Base-by-base conservation (phyloP, 2,888 invertebrate genomes). In the Idaea straminata region DNA sequence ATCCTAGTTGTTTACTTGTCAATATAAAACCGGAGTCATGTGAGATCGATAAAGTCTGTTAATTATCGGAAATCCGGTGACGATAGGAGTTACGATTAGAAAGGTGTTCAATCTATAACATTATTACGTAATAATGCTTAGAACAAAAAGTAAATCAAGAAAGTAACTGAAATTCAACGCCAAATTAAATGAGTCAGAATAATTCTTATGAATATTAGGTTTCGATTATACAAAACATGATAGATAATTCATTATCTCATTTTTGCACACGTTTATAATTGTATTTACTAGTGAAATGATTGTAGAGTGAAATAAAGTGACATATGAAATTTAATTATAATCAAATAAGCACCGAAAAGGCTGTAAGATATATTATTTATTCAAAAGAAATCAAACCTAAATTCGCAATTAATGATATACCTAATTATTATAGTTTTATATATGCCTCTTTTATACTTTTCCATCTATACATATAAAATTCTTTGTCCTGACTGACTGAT, bases 41-140 rank as follows among this genome's bases (percentile, higher is more conserved):
- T 68, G 69, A 68, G 68, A 47, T 64, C 65, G 64, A 63, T 65
- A 63, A 67, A 68, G 63, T 6, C 10, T 4, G 47, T 47, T 47
- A 47, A 47, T 47, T 47, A 62, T 73, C 71, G 72, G 74, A 72
- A 67, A 62, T 73, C 68, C 73, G 71, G 66, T 62, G 68, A 62
- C 63, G 61, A 25, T 61, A 62, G 35, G 64, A 57, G 62, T 62
- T 47, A 66, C 65, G 57, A 64, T 69, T 67, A 68, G 69, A 69
- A 73, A 69, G 70, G 70, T 61, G 59, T 62, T n/a, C 59, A 68
- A 57, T 59, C 16, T 15, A 16, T 59, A 16, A 15, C 58, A 25
- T 34, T 6, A 34, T 10, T 13, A 5, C 16, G 15, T 59, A 59
- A 59, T 15, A 13, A 5, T 59, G 16, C 25, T 25, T 59, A 34